Evolutionary conservation across 2,888 invertebrate genomes (phyloP).

Genomic region (Trachelus troglodyta): DNA sequence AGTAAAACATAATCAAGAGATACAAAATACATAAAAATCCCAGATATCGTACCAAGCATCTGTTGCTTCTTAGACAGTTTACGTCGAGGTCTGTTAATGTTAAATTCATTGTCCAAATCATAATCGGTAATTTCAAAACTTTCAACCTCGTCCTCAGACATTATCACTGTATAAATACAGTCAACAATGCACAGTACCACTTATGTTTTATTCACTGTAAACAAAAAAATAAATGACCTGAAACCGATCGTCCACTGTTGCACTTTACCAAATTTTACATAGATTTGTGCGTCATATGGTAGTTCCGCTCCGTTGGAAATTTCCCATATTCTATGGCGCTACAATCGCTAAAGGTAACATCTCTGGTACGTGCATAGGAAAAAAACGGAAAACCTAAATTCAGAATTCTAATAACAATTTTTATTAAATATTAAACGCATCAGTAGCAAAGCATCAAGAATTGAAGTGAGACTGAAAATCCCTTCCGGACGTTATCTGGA

Average conservation of each 20-base stretch:
- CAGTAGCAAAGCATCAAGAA: no score
- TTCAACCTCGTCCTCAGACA: constrained; percentile 91
- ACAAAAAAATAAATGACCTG: not conserved
- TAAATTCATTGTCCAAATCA: constrained; percentile 94
- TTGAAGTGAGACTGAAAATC: no score
- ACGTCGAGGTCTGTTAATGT: constrained; percentile 79
- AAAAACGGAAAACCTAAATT: no score
- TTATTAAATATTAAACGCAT: no score
- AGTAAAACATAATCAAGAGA: constrained; percentile 2
- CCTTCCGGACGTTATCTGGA: no score
- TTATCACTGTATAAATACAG: constrained; percentile 45
- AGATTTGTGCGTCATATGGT: not conserved
- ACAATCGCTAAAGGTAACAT: no score
- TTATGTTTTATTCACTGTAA: not conserved
- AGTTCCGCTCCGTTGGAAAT: not conserved
- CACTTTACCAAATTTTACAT: not conserved
- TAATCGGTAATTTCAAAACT: constrained; percentile 95
- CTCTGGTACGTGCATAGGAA: no score
- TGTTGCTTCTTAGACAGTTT: constrained; percentile 88
- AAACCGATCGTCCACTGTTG: not conserved
- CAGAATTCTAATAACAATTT: no score
- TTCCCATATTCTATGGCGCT: no score
- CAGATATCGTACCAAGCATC: constrained; percentile 80
- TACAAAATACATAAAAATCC: not conserved
- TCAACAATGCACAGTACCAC: not conserved